A percentile compares a stretch with the other conserved stretches of the same genome.
These are phyloP conservation scores for Cremastinae sp. DNA, from an alignment of 2,888 invertebrate species.

Conservation along the genomic window DNA sequence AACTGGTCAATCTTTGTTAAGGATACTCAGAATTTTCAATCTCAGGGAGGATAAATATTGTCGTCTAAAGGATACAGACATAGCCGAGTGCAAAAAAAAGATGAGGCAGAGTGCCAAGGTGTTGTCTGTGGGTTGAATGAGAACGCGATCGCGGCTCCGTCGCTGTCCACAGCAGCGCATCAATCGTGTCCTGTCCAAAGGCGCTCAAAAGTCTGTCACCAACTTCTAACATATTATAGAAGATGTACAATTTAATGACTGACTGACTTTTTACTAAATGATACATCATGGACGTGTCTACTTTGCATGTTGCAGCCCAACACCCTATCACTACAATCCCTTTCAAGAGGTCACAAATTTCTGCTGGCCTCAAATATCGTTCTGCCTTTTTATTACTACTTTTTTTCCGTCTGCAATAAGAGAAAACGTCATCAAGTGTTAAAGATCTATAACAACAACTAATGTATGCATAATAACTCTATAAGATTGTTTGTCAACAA, in stretches of 20 bases:
- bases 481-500: neutral
- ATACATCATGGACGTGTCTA: constrained; percentile 99
- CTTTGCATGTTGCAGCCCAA: constrained; percentile 91
- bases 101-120: constrained; percentile 94
- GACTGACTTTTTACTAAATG: constrained; percentile 98
- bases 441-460: neutral
- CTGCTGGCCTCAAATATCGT: constrained; percentile 89
- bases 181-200: constrained; percentile 98
- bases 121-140: constrained; percentile 81
- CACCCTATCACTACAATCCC: constrained; percentile 92
- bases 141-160: constrained; percentile 92
- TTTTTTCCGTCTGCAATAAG: constrained; percentile 67
- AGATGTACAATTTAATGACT: constrained; percentile 99
- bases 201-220: constrained; percentile 97
- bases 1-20: constrained; percentile 80
- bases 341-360: constrained; percentile 97
- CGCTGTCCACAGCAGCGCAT: constrained; percentile 99
- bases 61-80: constrained; percentile 93
- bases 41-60: neutral
- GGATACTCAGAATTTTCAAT: constrained; percentile 20
- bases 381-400: constrained; percentile 78
- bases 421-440: constrained; percentile 20
- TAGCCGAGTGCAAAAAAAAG: constrained; percentile 94
- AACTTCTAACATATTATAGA: constrained; percentile 99
- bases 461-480: too few species aligned